These are phyloP conservation scores for Florisuga fusca DNA, from an alignment of 2,797 vertebrate species.

Conservation along the genomic window DNA sequence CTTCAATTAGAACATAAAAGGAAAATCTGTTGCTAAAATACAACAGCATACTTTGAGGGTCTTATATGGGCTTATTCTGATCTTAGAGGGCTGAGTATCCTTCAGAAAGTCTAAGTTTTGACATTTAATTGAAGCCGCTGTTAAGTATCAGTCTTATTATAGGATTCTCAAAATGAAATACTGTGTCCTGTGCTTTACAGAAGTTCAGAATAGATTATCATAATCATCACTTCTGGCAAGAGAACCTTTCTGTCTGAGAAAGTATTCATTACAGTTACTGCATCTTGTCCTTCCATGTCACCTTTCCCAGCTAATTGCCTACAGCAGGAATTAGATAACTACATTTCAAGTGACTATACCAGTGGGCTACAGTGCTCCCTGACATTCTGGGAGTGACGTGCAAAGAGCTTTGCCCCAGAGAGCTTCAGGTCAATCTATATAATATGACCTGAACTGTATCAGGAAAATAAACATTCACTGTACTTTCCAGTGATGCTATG, in stretches of 20 bases:
- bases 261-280: constrained; percentile 24
- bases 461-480: neutral
- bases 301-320: neutral
- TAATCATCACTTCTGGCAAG: neutral
- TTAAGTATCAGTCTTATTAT: neutral
- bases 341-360: neutral
- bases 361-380: neutral
- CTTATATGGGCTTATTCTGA: neutral
- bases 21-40: constrained; percentile 45
- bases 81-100: neutral
- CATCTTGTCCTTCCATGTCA: neutral
- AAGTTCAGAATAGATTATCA: constrained; percentile 23
- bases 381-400: neutral
- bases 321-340: neutral
- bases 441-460: neutral
- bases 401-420: neutral
- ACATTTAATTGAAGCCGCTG: neutral
- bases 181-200: neutral
- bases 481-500: neutral
- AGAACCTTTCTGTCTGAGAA: constrained; percentile 14
- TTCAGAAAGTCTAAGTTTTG: constrained; percentile 8
- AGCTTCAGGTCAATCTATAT: neutral
- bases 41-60: neutral
- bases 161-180: neutral
- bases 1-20: constrained; percentile 46